Evolutionary conservation across 2,888 invertebrate genomes (phyloP), one percentile per base, ranked within the genome.

Genomic region (Amiota minor): DNA sequence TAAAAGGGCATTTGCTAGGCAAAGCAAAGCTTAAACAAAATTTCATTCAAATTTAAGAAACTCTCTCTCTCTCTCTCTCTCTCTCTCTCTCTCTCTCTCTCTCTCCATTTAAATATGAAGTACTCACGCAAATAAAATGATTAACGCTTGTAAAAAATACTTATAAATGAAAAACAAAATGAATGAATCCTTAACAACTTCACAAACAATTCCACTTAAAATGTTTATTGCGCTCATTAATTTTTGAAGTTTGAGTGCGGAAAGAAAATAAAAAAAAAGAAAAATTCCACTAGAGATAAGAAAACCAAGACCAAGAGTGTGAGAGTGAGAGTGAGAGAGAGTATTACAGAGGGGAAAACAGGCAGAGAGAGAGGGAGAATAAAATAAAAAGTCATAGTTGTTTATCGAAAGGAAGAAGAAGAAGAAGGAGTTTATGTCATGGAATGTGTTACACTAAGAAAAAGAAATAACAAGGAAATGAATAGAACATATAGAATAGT

Each of bases 171-270:
- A 53, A 53, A 64, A 85, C 85, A 84, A 86, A 85, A 35, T 35
- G 6, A 35, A 35, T 35, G 35, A 35, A 35, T 35, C 35, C 35
- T 83, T 83, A 86, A 83, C 86, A 83, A 84, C 83, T 83, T 83
- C 71, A 81, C 84, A 84, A 83, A 83, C 83, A 83, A 86, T 83
- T 83, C 83, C 86, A 83, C 83, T 83, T 85, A 83, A 83, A 85
- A 83, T 83, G 86, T 83, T 83, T 83, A 83, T 83, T 82, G 86
- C 80, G 83, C 83, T 86, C 83, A 83, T 83, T 83, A 83, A 83
- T 83, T 83, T 83, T 53, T 61, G 73, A 74, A 74, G 59, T 67
- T 77, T 68, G 12, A 50, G 53, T n/a, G 53, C 2, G 4, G 53
- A 50, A 50, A 50, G 2, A 50, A n/a, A 50, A n/a, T 0, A 50